Evolutionary conservation across 2,797 vertebrate genomes (phyloP), one percentile per base, ranked within the genome.

Genomic region (Microctenopoma steveboyesi): DNA sequence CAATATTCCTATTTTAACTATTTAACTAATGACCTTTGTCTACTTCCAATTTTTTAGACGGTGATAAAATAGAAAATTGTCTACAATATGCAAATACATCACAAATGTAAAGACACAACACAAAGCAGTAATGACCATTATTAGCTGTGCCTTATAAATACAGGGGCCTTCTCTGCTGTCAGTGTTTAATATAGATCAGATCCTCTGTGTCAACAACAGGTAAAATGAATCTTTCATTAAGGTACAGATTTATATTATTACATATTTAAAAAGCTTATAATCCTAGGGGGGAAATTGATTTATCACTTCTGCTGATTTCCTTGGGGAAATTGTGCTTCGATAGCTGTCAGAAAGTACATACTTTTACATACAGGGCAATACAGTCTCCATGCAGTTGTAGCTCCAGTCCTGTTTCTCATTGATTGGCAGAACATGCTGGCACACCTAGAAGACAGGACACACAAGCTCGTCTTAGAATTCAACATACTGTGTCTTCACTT

Each of bases 361-460:
- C 12, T 30, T 72, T 83, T 48, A 88, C 0, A 66, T 78, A 78
- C 64, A 52, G 22, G 85, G 73, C 2, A 97, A 61, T 22, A 96
- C 87, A 64, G 92, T 96, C 89, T 97, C 95, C 59, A 93, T 89
- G 82, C 95, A 98, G 73, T 82, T 94, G 83, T 96, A 96, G 48
- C 87, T 87, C 96, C 97, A 98, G 18, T 98, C 97, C 81, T 95
- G 94, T 76, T 79, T 93, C 54, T 97, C 95, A 0, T 92, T 94
- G 82, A 95, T 80, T 0, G 96, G 93, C 85, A 98, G 89, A 69
- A 96, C 92, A 5, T 99, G 97, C 74, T 99, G 97, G 83, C 95
- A 97, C 55, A 99, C 93, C 97, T 99, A 85, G 25, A 53, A 61
- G 25, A 85, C 3, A 81, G 30, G 15, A 76, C 30, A 85, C 2